Evolutionary conservation across 2,113 vertebrate species (phyloP).

Genomic region (Cervus canadensis): DNA sequence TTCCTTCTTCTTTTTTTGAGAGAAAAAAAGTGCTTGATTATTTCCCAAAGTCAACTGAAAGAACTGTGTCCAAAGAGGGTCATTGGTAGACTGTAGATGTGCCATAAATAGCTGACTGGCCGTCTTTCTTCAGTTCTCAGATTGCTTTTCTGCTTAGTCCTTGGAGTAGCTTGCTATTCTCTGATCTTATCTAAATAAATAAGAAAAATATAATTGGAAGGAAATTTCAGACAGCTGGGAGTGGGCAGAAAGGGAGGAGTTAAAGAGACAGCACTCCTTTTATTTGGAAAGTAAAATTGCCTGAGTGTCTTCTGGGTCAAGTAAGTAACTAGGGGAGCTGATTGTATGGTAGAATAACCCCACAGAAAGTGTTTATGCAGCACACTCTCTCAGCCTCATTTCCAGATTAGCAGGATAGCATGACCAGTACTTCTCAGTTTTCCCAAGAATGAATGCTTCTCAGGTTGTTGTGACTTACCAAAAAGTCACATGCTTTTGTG

Average conservation of each 20-base stretch:
- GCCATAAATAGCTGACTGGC: background rate
- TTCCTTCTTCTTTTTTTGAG: background rate
- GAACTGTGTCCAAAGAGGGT: background rate
- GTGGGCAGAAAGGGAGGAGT: background rate
- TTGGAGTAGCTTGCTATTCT: background rate
- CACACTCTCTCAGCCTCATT: background rate
- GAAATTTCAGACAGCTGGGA: background rate
- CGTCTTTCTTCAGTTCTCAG: background rate
- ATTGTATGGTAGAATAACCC: background rate
- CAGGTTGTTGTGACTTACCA: background rate
- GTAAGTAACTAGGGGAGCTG: background rate
- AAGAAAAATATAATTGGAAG: background rate
- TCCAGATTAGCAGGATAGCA: background rate
- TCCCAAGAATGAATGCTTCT: background rate
- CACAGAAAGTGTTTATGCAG: background rate
- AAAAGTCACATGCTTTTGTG: no score
- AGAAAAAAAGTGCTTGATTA: background rate
- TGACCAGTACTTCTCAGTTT: background rate
- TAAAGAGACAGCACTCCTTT: background rate
- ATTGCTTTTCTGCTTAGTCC: background rate
- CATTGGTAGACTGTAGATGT: background rate
- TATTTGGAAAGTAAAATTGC: background rate
- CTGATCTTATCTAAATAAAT: background rate
- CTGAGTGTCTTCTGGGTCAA: background rate
- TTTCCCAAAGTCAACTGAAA: background rate